Conservation (phyloP, 1,140 invertebrate species). For the Bradysia coprophila region DNA sequence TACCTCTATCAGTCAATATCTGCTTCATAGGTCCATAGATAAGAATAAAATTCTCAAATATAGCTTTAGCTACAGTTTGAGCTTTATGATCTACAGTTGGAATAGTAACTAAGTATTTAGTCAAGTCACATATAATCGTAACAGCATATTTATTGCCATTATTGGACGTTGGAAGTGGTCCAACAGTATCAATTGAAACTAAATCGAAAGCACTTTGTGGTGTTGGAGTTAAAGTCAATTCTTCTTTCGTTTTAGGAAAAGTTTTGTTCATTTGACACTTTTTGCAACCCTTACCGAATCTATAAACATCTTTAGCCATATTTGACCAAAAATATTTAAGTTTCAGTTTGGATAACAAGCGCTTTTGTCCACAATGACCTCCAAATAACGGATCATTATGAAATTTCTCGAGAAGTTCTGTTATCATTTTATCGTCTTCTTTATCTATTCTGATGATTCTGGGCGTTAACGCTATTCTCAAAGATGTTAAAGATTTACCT, state of each 20-base stretch:
- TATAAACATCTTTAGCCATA: neutral
- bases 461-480: too few relatives aligned
- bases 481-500: too few relatives aligned
- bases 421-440: neutral
- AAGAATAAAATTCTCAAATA: too few relatives aligned
- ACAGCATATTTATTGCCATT: conserved; percentile 5
- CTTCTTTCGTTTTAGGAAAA: too few relatives aligned
- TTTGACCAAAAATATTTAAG: neutral
- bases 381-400: neutral
- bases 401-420: neutral
- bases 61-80: neutral
- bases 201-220: too few relatives aligned
- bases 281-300: neutral
- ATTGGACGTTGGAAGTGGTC: conserved; percentile 4
- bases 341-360: neutral
- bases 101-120: conserved; percentile 1
- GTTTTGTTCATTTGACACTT: neutral
- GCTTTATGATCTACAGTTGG: neutral
- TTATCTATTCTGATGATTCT: too few relatives aligned
- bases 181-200: conserved; percentile 6
- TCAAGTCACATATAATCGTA: too few relatives aligned
- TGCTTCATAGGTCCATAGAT: neutral
- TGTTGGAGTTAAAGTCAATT: too few relatives aligned
- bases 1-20: neutral
- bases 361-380: neutral